Conservation (phyloP, 2,888 invertebrate genomes). For the Drosophila koepferae region DNA sequence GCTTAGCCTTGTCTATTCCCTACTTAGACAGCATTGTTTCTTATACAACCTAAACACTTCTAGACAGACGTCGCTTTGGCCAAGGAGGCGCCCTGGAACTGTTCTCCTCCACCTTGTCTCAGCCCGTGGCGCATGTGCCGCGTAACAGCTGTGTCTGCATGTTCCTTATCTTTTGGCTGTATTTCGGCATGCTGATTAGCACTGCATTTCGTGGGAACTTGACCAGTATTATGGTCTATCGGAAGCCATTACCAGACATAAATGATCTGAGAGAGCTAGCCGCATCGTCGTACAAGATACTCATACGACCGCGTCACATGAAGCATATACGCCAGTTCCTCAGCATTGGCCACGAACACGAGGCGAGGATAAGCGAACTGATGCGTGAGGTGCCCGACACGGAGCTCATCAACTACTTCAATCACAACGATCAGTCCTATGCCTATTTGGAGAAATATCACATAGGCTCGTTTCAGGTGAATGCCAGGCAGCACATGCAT, state of each 20-base stretch:
- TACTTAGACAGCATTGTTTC: too few species aligned
- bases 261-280: slow-evolving; percentile 78
- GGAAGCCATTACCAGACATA: slow-evolving; percentile 79
- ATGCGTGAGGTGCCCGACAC: slow-evolving; percentile 85
- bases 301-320: slow-evolving; percentile 84
- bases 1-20: not conserved
- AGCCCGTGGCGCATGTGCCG: slow-evolving; percentile 64
- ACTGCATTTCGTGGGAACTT: slow-evolving; percentile 83
- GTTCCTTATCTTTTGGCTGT: slow-evolving; percentile 81
- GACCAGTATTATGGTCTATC: slow-evolving; percentile 82
- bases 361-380: slow-evolving; percentile 80
- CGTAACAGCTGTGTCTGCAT: slow-evolving; percentile 60
- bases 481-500: slow-evolving; percentile 68
- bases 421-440: slow-evolving; percentile 85
- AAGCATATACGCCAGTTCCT: slow-evolving; percentile 84
- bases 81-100: slow-evolving; percentile 59
- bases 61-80: not conserved
- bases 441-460: slow-evolving; percentile 86
- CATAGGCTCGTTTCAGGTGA: slow-evolving; percentile 79
- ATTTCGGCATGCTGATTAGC: slow-evolving; percentile 82
- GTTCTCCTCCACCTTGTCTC: slow-evolving; percentile 69
- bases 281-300: slow-evolving; percentile 80
- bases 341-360: slow-evolving; percentile 73
- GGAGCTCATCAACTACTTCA: slow-evolving; percentile 84
- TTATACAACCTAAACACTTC: too few species aligned